phyloP scores from a whole-genome alignment of 92 coral and sea anemone species.

The Epizoanthus scotinus region DNA sequence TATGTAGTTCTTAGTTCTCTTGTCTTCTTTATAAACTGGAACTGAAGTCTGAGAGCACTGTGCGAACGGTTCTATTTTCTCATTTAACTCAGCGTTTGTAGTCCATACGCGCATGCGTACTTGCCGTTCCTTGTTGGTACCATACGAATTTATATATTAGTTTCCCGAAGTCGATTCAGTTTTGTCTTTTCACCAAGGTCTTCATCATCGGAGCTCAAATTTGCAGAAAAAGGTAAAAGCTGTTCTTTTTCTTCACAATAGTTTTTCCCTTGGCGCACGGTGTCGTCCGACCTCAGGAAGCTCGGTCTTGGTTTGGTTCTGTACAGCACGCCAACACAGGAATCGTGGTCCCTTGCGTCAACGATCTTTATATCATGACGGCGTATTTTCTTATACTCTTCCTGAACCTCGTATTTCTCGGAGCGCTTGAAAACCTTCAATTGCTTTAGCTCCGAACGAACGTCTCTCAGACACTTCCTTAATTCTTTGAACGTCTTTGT shows the following conservation, averaged over 20 bases:
- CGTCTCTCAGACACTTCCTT: conserved; percentile 50
- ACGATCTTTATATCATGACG: neutral
- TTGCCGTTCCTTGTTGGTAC: neutral
- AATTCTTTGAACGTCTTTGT: conserved; percentile 55
- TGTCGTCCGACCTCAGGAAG: neutral
- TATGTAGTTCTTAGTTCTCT: no score
- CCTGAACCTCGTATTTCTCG: conserved; percentile 57
- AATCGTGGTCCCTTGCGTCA: neutral
- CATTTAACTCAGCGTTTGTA: neutral
- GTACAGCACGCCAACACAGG: conserved; percentile 26
- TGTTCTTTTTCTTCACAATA: conserved; percentile 4
- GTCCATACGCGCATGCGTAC: neutral
- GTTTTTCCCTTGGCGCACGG: neutral
- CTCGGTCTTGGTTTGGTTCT: conserved; percentile 20
- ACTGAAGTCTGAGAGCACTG: no score
- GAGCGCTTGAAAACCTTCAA: conserved; percentile 34
- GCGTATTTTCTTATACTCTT: neutral
- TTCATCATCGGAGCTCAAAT: conserved; percentile 1
- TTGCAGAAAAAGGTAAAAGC: conserved; percentile 16
- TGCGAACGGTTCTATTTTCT: no score
- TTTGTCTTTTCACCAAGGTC: neutral
- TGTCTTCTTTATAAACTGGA: no score
- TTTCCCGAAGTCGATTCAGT: neutral
- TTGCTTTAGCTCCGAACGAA: conserved; percentile 17
- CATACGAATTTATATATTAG: neutral